A percentile compares a stretch with the other conserved stretches of the same genome.
Evolutionary conservation across 2,888 invertebrate species (phyloP).

Genomic region (Seladonia tumulorum): DNA sequence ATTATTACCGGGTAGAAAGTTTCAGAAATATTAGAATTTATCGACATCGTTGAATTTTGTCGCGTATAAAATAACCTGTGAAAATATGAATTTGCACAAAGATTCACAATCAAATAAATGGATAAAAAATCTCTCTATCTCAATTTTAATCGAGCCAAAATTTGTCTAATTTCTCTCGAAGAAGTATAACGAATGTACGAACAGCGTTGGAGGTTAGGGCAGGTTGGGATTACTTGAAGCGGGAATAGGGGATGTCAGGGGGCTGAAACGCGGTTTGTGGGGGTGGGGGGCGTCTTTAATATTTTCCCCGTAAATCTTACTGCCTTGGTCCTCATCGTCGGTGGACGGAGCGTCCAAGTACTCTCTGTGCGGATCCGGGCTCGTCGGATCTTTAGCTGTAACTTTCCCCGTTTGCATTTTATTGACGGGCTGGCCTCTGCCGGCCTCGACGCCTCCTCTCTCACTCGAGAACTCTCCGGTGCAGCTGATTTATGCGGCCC

Average conservation of each 20-base stretch:
- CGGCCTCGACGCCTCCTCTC: constrained; percentile 64
- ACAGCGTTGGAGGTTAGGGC: not conserved
- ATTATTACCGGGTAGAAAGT: not conserved
- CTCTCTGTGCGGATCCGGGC: constrained; percentile 76
- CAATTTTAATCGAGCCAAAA: not conserved
- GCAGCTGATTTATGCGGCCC: constrained; percentile 70
- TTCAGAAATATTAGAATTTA: not conserved
- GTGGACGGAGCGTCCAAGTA: constrained; percentile 82
- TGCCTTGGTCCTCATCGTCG: constrained; percentile 73
- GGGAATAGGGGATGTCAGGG: not conserved
- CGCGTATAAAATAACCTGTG: not conserved
- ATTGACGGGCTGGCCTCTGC: constrained; percentile 75
- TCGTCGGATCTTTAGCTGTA: constrained; percentile 77
- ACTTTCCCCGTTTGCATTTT: constrained; percentile 80
- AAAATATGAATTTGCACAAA: not conserved
- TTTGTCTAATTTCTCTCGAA: not conserved
- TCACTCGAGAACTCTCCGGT: constrained; percentile 61
- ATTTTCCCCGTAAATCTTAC: constrained; percentile 79
- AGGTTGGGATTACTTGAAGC: not conserved
- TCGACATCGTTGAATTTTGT: not conserved
- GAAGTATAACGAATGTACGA: not conserved
- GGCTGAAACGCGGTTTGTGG: not conserved
- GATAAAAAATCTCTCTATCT: not conserved
- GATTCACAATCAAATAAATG: not conserved
- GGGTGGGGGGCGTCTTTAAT: constrained; percentile 67